Conservation (phyloP, 2,888 invertebrate genomes). For the Cancer borealis region DNA sequence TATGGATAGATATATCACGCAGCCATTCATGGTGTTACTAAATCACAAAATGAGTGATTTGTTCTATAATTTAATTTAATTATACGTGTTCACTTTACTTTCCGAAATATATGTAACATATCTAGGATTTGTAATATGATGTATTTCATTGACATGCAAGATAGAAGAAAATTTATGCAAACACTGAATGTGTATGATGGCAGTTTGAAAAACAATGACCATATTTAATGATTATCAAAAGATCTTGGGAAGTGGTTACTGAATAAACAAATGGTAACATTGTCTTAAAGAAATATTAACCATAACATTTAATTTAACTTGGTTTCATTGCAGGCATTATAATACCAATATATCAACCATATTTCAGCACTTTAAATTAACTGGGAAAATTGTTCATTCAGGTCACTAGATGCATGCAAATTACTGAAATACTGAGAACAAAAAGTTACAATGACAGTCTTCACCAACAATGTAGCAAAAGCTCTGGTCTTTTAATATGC, state of each 20-base stretch:
- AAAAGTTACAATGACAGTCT: not conserved
- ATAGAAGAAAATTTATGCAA: no score
- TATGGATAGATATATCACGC: no score
- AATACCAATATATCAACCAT: not conserved
- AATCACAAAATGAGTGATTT: no score
- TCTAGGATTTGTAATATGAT: no score
- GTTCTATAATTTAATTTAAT: no score
- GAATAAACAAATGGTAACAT: not conserved
- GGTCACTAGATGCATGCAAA: not conserved
- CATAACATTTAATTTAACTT: not conserved
- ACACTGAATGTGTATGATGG: no score
- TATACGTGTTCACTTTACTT: no score
- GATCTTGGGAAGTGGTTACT: not conserved
- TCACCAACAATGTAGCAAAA: not conserved
- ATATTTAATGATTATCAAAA: not conserved
- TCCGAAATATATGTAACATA: no score
- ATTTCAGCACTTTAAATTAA: not conserved
- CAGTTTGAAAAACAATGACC: not conserved
- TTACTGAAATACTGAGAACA: not conserved
- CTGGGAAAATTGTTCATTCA: not conserved
- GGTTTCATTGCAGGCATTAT: not conserved
- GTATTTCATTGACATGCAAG: no score
- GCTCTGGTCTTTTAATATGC: not conserved
- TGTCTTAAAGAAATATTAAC: not conserved
- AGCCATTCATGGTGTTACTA: no score